Base-by-base conservation (phyloP, 2,888 invertebrate species). In the Lasioglossum marginatum region DNA sequence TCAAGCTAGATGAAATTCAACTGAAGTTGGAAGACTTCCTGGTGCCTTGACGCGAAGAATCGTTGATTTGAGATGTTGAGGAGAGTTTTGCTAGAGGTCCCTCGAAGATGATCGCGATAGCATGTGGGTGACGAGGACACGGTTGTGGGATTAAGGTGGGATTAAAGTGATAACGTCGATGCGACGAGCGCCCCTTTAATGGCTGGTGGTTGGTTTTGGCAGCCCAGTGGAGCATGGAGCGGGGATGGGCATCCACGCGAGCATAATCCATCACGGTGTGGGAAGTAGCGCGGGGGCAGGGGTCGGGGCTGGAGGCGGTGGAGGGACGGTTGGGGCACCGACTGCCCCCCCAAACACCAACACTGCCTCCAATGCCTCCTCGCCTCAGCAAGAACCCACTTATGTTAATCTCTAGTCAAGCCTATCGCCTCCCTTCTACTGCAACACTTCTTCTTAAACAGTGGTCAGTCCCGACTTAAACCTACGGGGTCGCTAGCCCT, bases 361-460 rank as follows among this genome's bases (percentile, higher is more conserved):
- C 94, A 94, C 95, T 94, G 95, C 95, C 93, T 95, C 96, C 94
- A 95, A 95, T 94, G 94, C 95, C 93, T 95, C 96, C 93, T 95
- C 95, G 95, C 95, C 95, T 94, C 95, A 95, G 94, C 98, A 98
- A 96, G 98, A 98, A 96, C 98, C 98, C 92, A 98, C 98, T 93
- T 98, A 98, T 96, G 98, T 98, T 96, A 98, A 98, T 97, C 98
- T 98, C 97, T 98, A 98, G 97, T 97, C 96, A 95, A 95, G 95
- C 94, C 95, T 95, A 95, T 95, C 95, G 95, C 95, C 95, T 95
- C 95, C 95, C 95, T 95, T 95, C 95, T 95, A 95, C 95, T 95
- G 95, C 95, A 95, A 95, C 95, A 95, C 95, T 95, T 95, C 95
- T 95, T 95, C 95, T 95, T 95, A 95, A 95, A 95, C 94, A 95